Evolutionary conservation across 2,888 invertebrate genomes (phyloP).

Genomic region (Heliconius ethilla): DNA sequence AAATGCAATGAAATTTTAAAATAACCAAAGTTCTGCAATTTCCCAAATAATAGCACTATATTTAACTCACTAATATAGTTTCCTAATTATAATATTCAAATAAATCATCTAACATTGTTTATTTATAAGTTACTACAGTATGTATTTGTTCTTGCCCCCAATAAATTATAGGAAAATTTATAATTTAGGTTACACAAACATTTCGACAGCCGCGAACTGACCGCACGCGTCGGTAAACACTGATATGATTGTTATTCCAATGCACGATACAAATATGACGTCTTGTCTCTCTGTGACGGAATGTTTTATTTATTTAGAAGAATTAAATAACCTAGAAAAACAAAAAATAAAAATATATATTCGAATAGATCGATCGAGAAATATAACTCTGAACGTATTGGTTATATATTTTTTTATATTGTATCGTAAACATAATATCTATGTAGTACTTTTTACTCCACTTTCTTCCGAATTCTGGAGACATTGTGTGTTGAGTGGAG

Average conservation of each 20-base stretch:
- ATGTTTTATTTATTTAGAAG: background rate
- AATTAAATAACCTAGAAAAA: background rate
- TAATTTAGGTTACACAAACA: conserved; percentile 18
- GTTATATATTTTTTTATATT: too few relatives aligned
- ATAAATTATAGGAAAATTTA: conserved; percentile 23
- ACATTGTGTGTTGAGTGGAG: too few relatives aligned
- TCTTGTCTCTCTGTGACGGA: background rate
- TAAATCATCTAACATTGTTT: conserved; percentile 3
- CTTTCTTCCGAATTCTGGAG: too few relatives aligned
- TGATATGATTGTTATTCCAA: conserved; percentile 21
- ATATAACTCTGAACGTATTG: too few relatives aligned
- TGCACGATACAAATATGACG: conserved; percentile 15
- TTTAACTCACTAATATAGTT: background rate
- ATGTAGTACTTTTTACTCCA: too few relatives aligned
- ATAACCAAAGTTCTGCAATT: background rate
- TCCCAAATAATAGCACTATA: background rate
- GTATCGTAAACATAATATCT: too few relatives aligned
- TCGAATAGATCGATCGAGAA: too few relatives aligned
- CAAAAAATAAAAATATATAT: too few relatives aligned
- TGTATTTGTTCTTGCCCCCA: conserved; percentile 7
- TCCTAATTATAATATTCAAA: background rate
- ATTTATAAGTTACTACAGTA: background rate
- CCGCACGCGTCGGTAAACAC: conserved; percentile 12
- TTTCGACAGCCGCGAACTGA: conserved; percentile 21
- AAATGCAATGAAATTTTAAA: background rate